Conservation (phyloP, 2,888 invertebrate genomes). For the Epicampocera succincta region DNA sequence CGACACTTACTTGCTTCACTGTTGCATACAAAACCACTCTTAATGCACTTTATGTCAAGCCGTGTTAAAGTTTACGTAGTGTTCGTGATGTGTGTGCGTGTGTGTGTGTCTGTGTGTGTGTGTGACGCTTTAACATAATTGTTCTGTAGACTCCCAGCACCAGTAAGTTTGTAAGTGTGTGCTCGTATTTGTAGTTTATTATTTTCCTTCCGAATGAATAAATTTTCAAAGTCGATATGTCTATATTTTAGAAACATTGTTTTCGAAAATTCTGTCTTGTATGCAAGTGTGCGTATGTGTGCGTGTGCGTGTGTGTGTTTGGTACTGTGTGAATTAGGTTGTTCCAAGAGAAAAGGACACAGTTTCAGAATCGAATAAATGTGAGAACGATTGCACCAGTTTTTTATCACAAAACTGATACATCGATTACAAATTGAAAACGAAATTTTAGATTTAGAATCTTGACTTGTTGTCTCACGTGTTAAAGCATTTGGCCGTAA, state of each 20-base stretch:
- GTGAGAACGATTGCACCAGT: too few species aligned
- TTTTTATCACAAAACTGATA: too few species aligned
- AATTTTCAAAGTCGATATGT: conserved; percentile 38
- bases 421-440: too few species aligned
- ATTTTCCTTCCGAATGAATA: conserved; percentile 39
- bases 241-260: conserved; percentile 16
- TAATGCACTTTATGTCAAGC: conserved; percentile 64
- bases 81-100: not conserved
- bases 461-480: too few species aligned
- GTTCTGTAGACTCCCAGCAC: conserved; percentile 6
- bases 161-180: conserved; percentile 4
- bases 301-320: too few species aligned
- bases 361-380: too few species aligned
- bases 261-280: conserved; percentile 27
- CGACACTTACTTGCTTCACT: conserved; percentile 23
- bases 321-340: conserved; percentile 15
- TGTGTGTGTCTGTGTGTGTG: not conserved
- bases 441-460: too few species aligned
- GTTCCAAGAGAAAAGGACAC: too few species aligned
- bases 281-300: too few species aligned
- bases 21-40: conserved; percentile 65
- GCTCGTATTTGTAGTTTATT: conserved; percentile 30
- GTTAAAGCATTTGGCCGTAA: too few species aligned
- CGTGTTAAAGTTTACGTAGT: conserved; percentile 57
- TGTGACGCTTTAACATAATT: not conserved